Evolutionary conservation across 2,113 vertebrate species (phyloP).

Genomic region (Phainopepla nitens): DNA sequence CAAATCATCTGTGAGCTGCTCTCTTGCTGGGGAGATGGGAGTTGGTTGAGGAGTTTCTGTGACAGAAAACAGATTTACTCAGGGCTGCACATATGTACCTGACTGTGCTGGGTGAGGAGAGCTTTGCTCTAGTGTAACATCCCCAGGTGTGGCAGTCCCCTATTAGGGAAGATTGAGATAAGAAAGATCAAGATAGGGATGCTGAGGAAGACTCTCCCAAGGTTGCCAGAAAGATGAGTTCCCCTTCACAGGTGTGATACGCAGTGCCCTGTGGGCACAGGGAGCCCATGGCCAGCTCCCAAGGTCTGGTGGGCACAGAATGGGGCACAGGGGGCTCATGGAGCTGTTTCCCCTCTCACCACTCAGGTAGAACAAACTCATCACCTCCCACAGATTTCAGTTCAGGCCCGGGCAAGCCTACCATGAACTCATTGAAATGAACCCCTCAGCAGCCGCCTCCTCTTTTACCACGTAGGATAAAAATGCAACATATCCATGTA

Average conservation of each 20-base stretch:
- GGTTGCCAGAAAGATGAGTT: not conserved
- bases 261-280: not conserved
- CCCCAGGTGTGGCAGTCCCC: not conserved
- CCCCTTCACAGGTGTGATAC: not conserved
- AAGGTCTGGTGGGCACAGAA: not conserved
- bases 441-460: not conserved
- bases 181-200: not conserved
- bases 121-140: not conserved
- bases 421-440: not conserved
- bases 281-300: not conserved
- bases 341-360: not conserved
- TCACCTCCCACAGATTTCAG: not conserved
- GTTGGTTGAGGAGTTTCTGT: not conserved
- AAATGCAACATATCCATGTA: not conserved
- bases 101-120: not conserved
- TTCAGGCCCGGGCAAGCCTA: not conserved
- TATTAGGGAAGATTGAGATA: accelerated
- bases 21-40: not conserved
- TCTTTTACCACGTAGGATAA: not conserved
- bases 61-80: not conserved
- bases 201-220: not conserved
- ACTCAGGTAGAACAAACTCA: not conserved
- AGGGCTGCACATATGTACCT: not conserved
- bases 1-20: not conserved
- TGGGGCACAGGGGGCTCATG: not conserved